Evolutionary conservation across 2,888 invertebrate species (phyloP).

Genomic region (Drosophila merina): DNA sequence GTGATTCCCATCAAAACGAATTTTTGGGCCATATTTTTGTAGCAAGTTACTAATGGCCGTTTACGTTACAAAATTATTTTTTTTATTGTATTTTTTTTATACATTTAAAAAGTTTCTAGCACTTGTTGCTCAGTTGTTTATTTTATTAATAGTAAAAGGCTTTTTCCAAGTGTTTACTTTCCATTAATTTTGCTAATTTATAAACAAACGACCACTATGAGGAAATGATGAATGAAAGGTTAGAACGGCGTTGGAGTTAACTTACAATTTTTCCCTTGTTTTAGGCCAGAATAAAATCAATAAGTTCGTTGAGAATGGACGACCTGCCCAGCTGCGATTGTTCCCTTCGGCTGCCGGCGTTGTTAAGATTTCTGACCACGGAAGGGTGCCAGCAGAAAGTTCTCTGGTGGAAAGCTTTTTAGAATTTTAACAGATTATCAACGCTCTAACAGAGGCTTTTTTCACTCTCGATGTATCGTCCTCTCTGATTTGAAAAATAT

Average conservation of each 20-base stretch:
- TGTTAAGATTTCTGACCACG: too few species aligned
- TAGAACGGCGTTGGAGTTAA: not conserved
- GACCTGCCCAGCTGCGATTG: slow-evolving; percentile 9
- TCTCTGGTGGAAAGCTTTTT: too few species aligned
- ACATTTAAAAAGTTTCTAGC: not conserved
- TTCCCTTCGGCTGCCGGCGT: not conserved
- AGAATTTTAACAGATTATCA: too few species aligned
- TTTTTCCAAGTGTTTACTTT: not conserved
- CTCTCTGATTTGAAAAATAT: not conserved
- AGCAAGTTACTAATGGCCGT: not conserved
- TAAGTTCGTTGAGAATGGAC: not conserved
- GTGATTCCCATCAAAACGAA: slow-evolving; percentile 8
- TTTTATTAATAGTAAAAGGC: not conserved
- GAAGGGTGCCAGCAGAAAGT: too few species aligned
- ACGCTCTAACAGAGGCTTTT: too few species aligned
- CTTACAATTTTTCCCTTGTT: not conserved
- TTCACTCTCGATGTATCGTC: too few species aligned
- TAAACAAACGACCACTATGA: not conserved
- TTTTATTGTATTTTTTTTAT: not conserved
- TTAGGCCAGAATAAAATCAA: slow-evolving; percentile 19
- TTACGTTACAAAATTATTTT: not conserved
- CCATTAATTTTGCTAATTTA: not conserved
- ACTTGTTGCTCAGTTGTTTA: slow-evolving; percentile 25
- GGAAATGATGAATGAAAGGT: not conserved
- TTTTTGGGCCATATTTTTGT: not conserved